These are phyloP conservation scores for Globodera rostochiensis DNA, from an alignment of 1,140 invertebrate genomes.

Conservation along the genomic window DNA sequence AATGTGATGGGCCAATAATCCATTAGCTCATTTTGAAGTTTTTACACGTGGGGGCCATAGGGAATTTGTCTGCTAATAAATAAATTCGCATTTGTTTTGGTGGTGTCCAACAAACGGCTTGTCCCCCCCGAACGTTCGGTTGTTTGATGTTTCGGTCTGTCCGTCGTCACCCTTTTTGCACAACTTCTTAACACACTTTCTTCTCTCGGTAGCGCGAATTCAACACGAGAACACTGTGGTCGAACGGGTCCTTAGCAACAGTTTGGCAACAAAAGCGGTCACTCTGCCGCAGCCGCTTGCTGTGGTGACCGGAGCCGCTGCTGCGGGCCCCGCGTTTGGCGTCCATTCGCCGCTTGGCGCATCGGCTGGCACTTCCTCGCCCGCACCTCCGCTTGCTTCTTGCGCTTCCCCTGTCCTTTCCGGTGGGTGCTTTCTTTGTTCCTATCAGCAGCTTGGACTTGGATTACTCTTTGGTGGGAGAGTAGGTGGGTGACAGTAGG, in stretches of 20 bases:
- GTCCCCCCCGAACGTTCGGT: background rate
- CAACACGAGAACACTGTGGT: constrained; percentile 65
- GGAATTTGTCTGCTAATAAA: no score
- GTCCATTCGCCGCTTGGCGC: constrained; percentile 7
- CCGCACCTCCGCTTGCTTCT: constrained; percentile 38
- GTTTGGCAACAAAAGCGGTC: constrained; percentile 24
- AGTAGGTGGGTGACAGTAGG: no score
- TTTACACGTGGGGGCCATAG: no score
- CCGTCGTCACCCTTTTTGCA: background rate
- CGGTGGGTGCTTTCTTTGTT: constrained; percentile 29
- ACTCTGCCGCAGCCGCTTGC: constrained; percentile 32
- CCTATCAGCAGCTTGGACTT: constrained; percentile 5
- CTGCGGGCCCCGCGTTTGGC: background rate
- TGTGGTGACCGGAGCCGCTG: constrained; percentile 24
- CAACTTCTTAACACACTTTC: constrained; percentile 27
- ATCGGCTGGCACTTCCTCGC: constrained; percentile 39
- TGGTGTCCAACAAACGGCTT: no score
- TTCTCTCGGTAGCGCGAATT: constrained; percentile 39
- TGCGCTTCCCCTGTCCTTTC: constrained; percentile 36
- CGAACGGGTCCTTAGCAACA: constrained; percentile 52
- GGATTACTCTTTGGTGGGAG: background rate
- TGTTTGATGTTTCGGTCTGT: background rate
- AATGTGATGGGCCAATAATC: no score
- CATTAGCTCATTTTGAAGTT: no score
- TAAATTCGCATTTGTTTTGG: no score